Evolutionary conservation across 2,888 invertebrate genomes (phyloP).

Genomic region (Empis stercorea): DNA sequence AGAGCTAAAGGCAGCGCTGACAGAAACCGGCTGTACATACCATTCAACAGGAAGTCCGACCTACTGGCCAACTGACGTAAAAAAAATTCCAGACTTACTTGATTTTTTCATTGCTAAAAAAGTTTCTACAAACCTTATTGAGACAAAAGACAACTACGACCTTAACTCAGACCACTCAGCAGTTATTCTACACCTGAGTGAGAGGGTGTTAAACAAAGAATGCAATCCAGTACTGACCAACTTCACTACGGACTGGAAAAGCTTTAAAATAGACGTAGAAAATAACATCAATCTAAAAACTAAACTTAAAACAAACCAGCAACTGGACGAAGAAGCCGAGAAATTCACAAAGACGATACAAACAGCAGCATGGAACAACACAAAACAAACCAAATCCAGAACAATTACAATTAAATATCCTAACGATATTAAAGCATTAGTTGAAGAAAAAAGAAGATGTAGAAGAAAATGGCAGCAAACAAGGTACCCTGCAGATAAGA

Average conservation of each 20-base stretch:
- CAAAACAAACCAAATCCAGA: background rate
- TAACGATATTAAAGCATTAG: background rate
- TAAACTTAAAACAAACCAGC: background rate
- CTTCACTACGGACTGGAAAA: background rate
- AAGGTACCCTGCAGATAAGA: background rate
- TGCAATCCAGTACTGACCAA: background rate
- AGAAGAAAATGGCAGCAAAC: background rate
- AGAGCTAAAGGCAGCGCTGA: background rate
- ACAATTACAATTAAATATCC: background rate
- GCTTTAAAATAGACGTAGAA: background rate
- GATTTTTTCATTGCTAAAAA: conserved; percentile 2
- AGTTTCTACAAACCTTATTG: background rate
- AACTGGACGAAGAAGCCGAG: background rate
- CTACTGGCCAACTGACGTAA: conserved; percentile 1
- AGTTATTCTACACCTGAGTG: background rate
- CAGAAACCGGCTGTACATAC: background rate
- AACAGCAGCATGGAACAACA: background rate
- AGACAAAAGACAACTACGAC: background rate
- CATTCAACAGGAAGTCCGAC: background rate
- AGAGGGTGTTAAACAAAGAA: background rate
- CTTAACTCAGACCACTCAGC: conserved; percentile 3
- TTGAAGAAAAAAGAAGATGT: background rate
- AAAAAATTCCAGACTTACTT: conserved; percentile 2
- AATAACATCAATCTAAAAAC: background rate
- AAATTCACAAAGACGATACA: background rate